phyloP scores from a whole-genome alignment of 2,797 vertebrate genomes.

The Anolis apletophallus region DNA sequence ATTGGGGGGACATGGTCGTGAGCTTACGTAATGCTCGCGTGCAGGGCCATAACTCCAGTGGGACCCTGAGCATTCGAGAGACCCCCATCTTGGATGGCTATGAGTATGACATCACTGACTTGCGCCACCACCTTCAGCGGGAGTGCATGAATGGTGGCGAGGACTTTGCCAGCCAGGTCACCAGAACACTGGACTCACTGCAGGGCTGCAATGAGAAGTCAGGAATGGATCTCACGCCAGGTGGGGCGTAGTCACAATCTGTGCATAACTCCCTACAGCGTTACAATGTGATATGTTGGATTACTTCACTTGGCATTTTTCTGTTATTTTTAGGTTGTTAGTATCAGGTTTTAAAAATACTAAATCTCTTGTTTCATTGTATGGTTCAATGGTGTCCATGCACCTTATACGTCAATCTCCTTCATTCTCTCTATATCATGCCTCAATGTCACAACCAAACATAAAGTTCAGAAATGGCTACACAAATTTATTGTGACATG shows the following conservation, averaged over 20 bases:
- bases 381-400: background rate
- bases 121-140: slow-evolving; percentile 95
- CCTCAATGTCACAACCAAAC: background rate
- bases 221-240: slow-evolving; percentile 94
- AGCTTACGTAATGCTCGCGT: slow-evolving; percentile 94
- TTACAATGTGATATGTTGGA: background rate
- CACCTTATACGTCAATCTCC: background rate
- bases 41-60: slow-evolving; percentile 95
- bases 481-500: background rate
- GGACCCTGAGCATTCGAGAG: slow-evolving; percentile 96
- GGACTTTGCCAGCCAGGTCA: slow-evolving; percentile 96
- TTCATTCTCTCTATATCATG: background rate
- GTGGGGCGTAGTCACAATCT: slow-evolving; percentile 68
- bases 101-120: slow-evolving; percentile 97
- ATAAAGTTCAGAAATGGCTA: background rate
- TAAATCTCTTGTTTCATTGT: background rate
- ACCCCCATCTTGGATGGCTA: slow-evolving; percentile 97
- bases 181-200: slow-evolving; percentile 94
- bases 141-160: slow-evolving; percentile 99
- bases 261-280: background rate
- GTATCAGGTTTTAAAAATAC: background rate
- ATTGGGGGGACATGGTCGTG: slow-evolving; percentile 95
- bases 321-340: background rate
- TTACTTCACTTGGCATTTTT: too few species aligned
- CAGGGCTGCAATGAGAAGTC: slow-evolving; percentile 98